These are phyloP conservation scores for Ips nitidus DNA, from an alignment of 1,140 invertebrate species.

Conservation along the genomic window DNA sequence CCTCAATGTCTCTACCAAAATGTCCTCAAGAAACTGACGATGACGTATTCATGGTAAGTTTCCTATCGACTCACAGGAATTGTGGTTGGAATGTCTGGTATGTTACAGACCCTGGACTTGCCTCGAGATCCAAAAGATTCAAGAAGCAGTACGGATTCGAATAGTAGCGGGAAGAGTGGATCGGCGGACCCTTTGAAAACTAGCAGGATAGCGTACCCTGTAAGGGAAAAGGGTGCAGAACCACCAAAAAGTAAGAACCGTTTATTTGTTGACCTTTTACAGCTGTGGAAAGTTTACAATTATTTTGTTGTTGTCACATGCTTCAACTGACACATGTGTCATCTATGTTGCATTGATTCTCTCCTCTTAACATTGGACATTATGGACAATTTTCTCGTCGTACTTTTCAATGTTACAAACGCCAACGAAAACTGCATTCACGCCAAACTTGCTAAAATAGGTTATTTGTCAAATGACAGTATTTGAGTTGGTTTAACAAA, in stretches of 20 bases:
- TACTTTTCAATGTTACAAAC: too few species aligned
- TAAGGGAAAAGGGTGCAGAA: slow-evolving; percentile 47
- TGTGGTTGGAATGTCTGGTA: not conserved
- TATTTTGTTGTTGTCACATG: not conserved
- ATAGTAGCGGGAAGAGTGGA: slow-evolving; percentile 55
- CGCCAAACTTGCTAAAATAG: too few species aligned
- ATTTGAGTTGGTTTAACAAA: too few species aligned
- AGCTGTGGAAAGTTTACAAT: not conserved
- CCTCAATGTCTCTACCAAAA: slow-evolving; percentile 54
- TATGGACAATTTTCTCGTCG: too few species aligned
- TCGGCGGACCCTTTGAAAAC: slow-evolving; percentile 45
- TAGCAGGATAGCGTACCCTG: slow-evolving; percentile 48
- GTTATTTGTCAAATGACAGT: too few species aligned
- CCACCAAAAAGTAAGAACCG: slow-evolving; percentile 8
- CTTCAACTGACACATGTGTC: too few species aligned
- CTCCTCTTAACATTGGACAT: too few species aligned
- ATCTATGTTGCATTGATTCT: too few species aligned
- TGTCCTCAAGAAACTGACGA: slow-evolving; percentile 70
- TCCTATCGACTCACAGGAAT: not conserved
- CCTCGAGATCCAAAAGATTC: slow-evolving; percentile 70
- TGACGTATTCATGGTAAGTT: slow-evolving; percentile 81
- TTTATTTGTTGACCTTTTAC: slow-evolving; percentile 1
- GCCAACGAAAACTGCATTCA: too few species aligned
- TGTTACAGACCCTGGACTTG: slow-evolving; percentile 71
- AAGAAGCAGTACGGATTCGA: slow-evolving; percentile 65